Evolutionary conservation across 2,797 vertebrate species (phyloP).

Genomic region (Xenops minutus): DNA sequence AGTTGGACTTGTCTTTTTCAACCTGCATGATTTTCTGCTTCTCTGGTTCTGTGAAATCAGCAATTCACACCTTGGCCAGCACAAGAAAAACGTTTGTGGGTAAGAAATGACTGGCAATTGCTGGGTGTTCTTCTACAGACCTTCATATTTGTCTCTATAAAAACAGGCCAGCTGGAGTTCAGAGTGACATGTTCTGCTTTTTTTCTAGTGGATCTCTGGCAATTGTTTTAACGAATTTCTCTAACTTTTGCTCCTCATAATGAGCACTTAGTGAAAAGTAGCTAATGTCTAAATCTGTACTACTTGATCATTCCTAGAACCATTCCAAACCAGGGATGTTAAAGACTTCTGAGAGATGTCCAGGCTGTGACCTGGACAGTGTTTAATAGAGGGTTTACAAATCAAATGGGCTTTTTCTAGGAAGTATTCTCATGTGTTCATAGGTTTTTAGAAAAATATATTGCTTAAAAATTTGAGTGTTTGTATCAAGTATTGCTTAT

Average conservation of each 20-base stretch:
- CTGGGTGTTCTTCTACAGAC: not conserved
- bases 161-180: not conserved
- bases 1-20: not conserved
- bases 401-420: not conserved
- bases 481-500: not conserved
- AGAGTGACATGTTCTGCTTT: not conserved
- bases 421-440: not conserved
- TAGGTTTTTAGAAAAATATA: not conserved
- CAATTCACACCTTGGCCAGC: not conserved
- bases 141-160: not conserved
- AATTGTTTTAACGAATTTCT: slow-evolving; percentile 42
- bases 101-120: not conserved
- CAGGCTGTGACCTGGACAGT: not conserved
- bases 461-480: not conserved
- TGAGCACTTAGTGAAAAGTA: slow-evolving; percentile 17
- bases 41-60: not conserved
- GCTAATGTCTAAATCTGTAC: not conserved
- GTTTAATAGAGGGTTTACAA: not conserved
- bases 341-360: not conserved
- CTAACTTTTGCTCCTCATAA: slow-evolving; percentile 39
- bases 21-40: not conserved
- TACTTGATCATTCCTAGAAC: slow-evolving; percentile 21
- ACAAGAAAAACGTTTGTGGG: not conserved
- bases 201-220: slow-evolving; percentile 42
- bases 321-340: slow-evolving; percentile 24